A percentile compares a stretch with the other conserved stretches of the same genome.
These are phyloP conservation scores for Sterrhoptilus dennistouni DNA, from an alignment of 2,113 vertebrate genomes.

Conservation along the genomic window DNA sequence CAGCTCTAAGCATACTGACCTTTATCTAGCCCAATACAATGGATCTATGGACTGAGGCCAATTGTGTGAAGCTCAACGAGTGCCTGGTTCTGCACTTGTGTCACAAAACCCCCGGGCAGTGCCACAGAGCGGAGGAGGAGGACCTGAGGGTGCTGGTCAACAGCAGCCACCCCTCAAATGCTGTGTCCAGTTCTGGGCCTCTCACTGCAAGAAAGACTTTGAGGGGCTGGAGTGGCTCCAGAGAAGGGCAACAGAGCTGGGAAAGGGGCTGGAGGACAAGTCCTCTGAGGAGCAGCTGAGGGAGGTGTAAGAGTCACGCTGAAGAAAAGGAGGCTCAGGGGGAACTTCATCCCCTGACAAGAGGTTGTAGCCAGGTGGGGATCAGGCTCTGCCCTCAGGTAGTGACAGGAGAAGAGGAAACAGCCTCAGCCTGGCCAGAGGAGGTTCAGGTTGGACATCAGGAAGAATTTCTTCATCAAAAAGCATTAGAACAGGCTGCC, in stretches of 20 bases:
- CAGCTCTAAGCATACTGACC: neutral
- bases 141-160: neutral
- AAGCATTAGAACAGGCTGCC: neutral
- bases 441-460: neutral
- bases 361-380: neutral
- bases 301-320: neutral
- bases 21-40: neutral
- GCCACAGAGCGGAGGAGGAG: neutral
- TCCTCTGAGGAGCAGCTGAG: neutral
- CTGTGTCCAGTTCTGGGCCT: neutral
- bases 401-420: neutral
- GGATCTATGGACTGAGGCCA: accelerated
- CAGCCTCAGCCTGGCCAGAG: neutral
- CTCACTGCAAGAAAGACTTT: neutral
- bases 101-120: neutral
- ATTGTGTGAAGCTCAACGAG: neutral
- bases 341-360: neutral
- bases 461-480: neutral
- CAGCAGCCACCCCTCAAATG: neutral
- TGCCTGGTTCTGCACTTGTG: neutral
- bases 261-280: neutral
- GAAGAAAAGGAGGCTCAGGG: neutral
- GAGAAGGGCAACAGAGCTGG: neutral
- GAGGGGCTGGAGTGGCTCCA: neutral
- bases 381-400: neutral